Conservation (phyloP, 2,113 vertebrate species). For the Echinops telfairi region DNA sequence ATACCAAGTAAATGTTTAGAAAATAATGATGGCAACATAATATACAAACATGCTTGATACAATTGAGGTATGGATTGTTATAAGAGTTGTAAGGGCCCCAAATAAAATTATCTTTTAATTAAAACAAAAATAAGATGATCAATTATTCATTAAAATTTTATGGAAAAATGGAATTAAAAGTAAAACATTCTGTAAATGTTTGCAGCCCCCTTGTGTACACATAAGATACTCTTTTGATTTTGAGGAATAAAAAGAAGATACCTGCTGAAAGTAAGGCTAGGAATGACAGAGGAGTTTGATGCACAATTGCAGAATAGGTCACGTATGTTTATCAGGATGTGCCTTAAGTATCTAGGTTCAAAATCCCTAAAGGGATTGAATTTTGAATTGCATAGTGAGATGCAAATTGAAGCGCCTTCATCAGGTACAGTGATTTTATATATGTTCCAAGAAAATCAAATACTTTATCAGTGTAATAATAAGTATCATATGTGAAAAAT, state of each 20-base stretch:
- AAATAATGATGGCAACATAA: too few relatives aligned
- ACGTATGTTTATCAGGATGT: background rate
- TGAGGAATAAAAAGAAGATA: background rate
- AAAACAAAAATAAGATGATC: too few relatives aligned
- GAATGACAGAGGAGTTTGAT: background rate
- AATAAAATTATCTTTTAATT: too few relatives aligned
- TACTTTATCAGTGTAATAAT: slow-evolving; percentile 25
- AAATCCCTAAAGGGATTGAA: slow-evolving; percentile 15
- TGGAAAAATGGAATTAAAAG: too few relatives aligned
- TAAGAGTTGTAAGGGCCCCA: too few relatives aligned
- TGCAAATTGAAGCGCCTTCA: background rate
- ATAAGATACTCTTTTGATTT: slow-evolving; percentile 20
- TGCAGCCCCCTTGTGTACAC: background rate
- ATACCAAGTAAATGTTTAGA: too few relatives aligned
- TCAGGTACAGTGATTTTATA: background rate
- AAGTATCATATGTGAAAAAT: background rate
- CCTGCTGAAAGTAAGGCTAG: slow-evolving; percentile 34
- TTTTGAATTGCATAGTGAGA: slow-evolving; percentile 21
- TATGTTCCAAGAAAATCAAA: slow-evolving; percentile 29
- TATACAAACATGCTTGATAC: too few relatives aligned
- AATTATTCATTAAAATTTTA: background rate
- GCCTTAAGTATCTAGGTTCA: background rate
- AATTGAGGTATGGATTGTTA: too few relatives aligned
- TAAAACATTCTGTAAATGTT: too few relatives aligned
- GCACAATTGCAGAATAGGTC: background rate